These are phyloP conservation scores for Nowickia ferox DNA, from an alignment of 2,888 invertebrate genomes.

Conservation along the genomic window DNA sequence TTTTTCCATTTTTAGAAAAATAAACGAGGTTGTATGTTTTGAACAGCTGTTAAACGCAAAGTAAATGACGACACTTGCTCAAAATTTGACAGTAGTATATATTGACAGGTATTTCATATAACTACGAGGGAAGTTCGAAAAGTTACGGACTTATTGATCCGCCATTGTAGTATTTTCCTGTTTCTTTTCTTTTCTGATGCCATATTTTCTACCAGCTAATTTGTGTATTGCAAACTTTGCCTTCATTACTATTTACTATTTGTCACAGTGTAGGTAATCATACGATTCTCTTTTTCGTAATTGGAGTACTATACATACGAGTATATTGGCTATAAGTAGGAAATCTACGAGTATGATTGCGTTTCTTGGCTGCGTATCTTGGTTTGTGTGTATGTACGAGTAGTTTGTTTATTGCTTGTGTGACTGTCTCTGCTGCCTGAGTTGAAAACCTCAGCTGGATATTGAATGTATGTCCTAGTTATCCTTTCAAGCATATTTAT, in stretches of 20 bases:
- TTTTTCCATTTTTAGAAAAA: too few relatives aligned
- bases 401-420: constrained; percentile 30
- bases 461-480: constrained; percentile 69
- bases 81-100: too few relatives aligned
- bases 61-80: too few relatives aligned
- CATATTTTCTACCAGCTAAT: too few relatives aligned
- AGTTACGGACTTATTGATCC: too few relatives aligned
- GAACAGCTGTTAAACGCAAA: too few relatives aligned
- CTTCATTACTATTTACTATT: not conserved
- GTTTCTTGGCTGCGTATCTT: constrained; percentile 47
- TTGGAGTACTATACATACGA: not conserved
- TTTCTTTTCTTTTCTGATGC: too few relatives aligned
- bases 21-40: too few relatives aligned
- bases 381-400: not conserved
- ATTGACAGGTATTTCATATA: too few relatives aligned
- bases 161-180: too few relatives aligned
- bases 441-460: constrained; percentile 60
- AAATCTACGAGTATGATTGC: constrained; percentile 31
- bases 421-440: constrained; percentile 13
- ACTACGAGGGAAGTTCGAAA: too few relatives aligned
- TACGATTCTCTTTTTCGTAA: not conserved
- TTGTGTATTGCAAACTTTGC: not conserved
- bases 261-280: constrained; percentile 16
- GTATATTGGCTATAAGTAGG: constrained; percentile 47
- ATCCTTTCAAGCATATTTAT: constrained; percentile 69